Conservation (phyloP, 2,113 vertebrate genomes). For the Spea multiplicata region DNA sequence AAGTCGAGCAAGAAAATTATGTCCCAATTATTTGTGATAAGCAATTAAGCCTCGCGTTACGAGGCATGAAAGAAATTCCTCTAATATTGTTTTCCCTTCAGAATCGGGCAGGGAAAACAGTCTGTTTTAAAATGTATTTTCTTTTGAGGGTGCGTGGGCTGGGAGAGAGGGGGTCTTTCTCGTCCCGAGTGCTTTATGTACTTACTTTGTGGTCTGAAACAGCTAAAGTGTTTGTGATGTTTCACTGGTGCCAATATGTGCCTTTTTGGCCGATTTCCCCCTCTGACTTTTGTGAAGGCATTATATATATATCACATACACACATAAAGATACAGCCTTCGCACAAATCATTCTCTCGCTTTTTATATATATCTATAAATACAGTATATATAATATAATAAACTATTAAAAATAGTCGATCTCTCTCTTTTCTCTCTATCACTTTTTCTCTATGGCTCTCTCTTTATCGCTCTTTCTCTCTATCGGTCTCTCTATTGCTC, state of each 20-base stretch:
- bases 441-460: too few relatives aligned
- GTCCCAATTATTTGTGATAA: constrained; percentile 67
- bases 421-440: too few relatives aligned
- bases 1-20: constrained; percentile 67
- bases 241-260: constrained; percentile 18
- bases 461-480: too few relatives aligned
- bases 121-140: constrained; percentile 28
- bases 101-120: constrained; percentile 40
- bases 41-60: constrained; percentile 69
- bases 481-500: too few relatives aligned
- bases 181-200: constrained; percentile 22
- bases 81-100: constrained; percentile 63
- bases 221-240: constrained; percentile 32
- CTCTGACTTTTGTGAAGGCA: constrained; percentile 17
- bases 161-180: constrained; percentile 35
- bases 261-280: constrained; percentile 27
- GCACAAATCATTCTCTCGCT: too few relatives aligned
- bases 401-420: too few relatives aligned
- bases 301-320: too few relatives aligned
- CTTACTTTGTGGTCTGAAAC: constrained; percentile 39
- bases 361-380: too few relatives aligned
- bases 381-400: too few relatives aligned
- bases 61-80: constrained; percentile 65
- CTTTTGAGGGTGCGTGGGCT: constrained; percentile 28
- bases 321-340: too few relatives aligned